Evolutionary conservation across 1,140 invertebrate genomes (phyloP).

Genomic region (Leptestheria dahalacensis): DNA sequence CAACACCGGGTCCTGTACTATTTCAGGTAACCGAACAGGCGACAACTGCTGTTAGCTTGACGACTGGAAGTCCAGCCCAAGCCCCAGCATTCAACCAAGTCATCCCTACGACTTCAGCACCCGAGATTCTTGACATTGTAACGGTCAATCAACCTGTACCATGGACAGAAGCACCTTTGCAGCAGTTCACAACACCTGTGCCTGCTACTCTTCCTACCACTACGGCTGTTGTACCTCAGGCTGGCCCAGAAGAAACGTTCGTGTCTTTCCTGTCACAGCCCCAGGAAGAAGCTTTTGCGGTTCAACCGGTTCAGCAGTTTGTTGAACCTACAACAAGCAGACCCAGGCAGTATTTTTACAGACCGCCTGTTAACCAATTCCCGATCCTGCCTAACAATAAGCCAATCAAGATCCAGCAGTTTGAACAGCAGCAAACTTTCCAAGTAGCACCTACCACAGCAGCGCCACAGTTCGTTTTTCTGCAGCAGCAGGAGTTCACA

Average conservation of each 20-base stretch:
- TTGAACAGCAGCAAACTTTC: background rate
- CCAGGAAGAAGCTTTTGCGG: background rate
- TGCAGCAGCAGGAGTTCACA: background rate
- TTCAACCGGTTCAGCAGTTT: background rate
- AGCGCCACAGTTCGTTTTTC: background rate
- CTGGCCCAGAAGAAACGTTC: background rate
- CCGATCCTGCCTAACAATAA: background rate
- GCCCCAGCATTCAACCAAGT: too few species aligned
- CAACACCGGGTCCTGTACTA: too few species aligned
- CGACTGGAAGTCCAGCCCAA: background rate
- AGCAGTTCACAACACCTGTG: background rate
- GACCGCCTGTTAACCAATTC: background rate
- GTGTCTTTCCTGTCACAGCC: background rate
- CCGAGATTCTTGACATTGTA: background rate
- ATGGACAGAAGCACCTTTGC: constrained; percentile 7
- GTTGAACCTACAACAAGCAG: background rate
- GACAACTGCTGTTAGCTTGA: too few species aligned
- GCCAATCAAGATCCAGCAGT: background rate
- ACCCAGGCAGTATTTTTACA: background rate
- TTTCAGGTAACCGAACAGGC: too few species aligned
- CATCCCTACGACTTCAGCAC: background rate
- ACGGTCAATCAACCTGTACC: background rate
- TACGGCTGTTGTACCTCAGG: too few species aligned
- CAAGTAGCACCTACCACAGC: background rate
- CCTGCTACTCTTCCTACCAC: background rate